Evolutionary conservation across 1,140 invertebrate species (phyloP).

Genomic region (Cylas formicarius): DNA sequence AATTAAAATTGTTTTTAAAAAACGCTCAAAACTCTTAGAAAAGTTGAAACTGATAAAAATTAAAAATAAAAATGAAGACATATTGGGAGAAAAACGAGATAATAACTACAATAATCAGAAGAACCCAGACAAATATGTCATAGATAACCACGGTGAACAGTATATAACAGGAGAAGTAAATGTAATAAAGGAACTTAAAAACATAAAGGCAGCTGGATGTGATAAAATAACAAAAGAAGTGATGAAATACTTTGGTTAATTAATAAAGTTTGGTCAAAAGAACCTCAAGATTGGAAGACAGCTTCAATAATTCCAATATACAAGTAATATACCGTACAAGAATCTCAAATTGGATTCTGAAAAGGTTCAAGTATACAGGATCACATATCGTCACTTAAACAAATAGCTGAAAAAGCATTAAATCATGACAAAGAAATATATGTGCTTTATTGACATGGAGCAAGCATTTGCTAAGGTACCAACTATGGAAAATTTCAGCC

Average conservation of each 20-base stretch:
- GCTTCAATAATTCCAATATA: not conserved
- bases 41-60: not conserved
- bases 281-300: not conserved
- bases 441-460: not conserved
- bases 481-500: slow-evolving; percentile 1
- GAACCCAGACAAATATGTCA: too few species aligned
- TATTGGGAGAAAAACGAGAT: too few species aligned
- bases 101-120: too few species aligned
- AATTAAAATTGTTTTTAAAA: not conserved
- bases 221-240: slow-evolving; percentile 2
- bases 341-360: slow-evolving; percentile 1
- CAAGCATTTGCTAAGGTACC: not conserved
- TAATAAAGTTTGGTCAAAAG: not conserved
- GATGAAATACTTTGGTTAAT: not conserved
- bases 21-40: not conserved
- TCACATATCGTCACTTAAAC: not conserved
- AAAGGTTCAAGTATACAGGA: not conserved
- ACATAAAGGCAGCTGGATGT: not conserved
- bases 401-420: not conserved
- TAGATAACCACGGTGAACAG: too few species aligned
- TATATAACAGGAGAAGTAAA: not conserved
- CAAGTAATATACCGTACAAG: not conserved
- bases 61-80: not conserved
- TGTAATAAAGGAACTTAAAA: not conserved
- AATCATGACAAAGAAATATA: not conserved